Percentiles rank a stretch among this genome's conserved stretches.
Conservation (phyloP, 1,140 invertebrate genomes). For the Chironomus tepperi region DNA sequence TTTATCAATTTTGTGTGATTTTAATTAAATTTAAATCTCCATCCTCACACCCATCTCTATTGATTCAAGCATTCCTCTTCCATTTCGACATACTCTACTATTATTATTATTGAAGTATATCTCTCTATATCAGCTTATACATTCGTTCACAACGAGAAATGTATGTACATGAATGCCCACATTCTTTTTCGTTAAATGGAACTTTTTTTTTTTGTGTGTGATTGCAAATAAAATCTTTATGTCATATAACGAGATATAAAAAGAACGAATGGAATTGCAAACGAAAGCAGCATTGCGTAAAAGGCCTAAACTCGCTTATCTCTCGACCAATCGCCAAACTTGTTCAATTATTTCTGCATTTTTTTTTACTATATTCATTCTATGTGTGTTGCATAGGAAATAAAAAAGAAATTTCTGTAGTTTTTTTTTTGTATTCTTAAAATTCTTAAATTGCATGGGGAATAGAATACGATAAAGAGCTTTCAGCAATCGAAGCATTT, state of each 20-base stretch:
- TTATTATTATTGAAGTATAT: no score
- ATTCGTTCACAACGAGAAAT: neutral
- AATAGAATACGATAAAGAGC: slow-evolving; percentile 13
- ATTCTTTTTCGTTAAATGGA: no score
- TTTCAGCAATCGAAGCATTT: slow-evolving; percentile 6
- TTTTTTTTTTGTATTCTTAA: neutral
- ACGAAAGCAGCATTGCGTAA: slow-evolving; percentile 11
- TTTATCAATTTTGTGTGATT: slow-evolving; percentile 14
- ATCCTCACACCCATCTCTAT: neutral
- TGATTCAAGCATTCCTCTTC: neutral
- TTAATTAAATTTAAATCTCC: slow-evolving; percentile 11
- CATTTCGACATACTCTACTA: neutral
- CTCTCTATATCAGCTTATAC: neutral
- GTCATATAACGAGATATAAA: neutral
- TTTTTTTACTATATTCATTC: neutral
- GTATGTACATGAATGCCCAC: neutral
- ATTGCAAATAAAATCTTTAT: neutral
- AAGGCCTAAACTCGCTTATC: slow-evolving; percentile 11
- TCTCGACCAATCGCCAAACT: slow-evolving; percentile 6
- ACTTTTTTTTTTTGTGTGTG: no score
- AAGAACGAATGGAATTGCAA: slow-evolving; percentile 13
- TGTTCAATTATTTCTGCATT: slow-evolving; percentile 14
- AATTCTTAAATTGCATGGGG: neutral
- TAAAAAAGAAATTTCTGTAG: neutral
- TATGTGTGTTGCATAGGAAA: neutral